Percentiles rank a stretch among this genome's conserved stretches.
Conservation (phyloP, 2,888 invertebrate genomes). For the Notodonta dromedarius region DNA sequence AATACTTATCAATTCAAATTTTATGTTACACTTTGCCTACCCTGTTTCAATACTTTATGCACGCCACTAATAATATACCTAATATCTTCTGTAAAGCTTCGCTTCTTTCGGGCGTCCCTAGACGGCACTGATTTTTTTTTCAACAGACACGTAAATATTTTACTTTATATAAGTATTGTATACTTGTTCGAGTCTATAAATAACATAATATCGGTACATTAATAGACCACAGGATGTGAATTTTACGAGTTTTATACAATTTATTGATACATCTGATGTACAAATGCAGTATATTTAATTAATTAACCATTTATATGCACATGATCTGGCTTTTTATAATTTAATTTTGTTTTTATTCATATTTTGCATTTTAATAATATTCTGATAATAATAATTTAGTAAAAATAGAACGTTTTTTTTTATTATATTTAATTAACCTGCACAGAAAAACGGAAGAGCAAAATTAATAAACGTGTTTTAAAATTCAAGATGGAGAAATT, state of each 20-base stretch:
- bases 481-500: too few species aligned
- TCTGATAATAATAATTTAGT: background rate
- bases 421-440: background rate
- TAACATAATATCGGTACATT: background rate
- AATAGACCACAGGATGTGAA: slow-evolving; percentile 1
- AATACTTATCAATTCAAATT: too few species aligned
- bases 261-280: background rate
- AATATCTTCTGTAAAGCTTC: too few species aligned
- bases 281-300: slow-evolving; percentile 4
- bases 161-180: too few species aligned
- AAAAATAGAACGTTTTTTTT: too few species aligned
- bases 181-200: background rate
- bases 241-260: background rate
- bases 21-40: too few species aligned
- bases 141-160: too few species aligned
- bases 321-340: background rate
- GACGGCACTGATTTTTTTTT: too few species aligned
- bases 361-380: background rate
- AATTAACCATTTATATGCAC: slow-evolving; percentile 6
- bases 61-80: too few species aligned
- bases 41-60: too few species aligned
- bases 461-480: too few species aligned
- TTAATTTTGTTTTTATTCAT: background rate
- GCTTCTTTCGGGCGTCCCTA: too few species aligned
- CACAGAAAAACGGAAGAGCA: background rate